Base-by-base conservation (phyloP, 2,888 invertebrate species). In the Dysmachus trigonus region DNA sequence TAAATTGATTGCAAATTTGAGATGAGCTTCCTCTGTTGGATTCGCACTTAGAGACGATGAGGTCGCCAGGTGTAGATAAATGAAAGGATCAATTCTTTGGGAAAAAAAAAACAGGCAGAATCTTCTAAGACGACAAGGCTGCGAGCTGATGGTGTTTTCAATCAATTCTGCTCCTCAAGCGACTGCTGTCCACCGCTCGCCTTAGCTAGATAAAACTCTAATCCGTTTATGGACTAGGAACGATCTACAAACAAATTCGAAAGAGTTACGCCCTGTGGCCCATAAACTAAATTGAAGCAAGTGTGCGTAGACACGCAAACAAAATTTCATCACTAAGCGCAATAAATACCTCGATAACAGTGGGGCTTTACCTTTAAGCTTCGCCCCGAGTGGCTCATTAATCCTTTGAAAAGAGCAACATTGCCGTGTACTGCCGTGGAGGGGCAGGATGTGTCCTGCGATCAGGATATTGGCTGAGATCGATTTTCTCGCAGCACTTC, bases 391-490 rank as follows among this genome's bases (percentile, higher is more conserved):
- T 27, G 31, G 5, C 30, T 72, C 71, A 72, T 72, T 72, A 72
- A 72, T 72, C 71, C 71, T 72, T 72, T 72, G 71, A 72, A 72
- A 72, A 31, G 71, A 72, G 71, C 71, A 27, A 27, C 27, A 15
- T 27, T 47, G 47, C 47, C 47, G 47, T 27, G 27, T 72, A 72
- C n/a, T 72, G 15, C 31, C 10, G 18, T 6, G 71, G 71, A 6
- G 71, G 31, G 71, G 71, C 13, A 22, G 31, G 71, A 72, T 72
- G 71, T 72, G 71, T 72, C 71, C 27, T 72, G 13, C 71, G 71
- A 72, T 72, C 71, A 27, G 71, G 74, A 74, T 74, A 74, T 74
- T 74, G 33, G 33, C 33, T 33, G 74, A 33, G 33, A 74, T 74
- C 74, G 74, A 74, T 74, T 74, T 74, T 18, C 35, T 15, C 10